These are phyloP conservation scores for Eumacrocentrus americanus DNA, from an alignment of 2,888 invertebrate species.

Conservation along the genomic window DNA sequence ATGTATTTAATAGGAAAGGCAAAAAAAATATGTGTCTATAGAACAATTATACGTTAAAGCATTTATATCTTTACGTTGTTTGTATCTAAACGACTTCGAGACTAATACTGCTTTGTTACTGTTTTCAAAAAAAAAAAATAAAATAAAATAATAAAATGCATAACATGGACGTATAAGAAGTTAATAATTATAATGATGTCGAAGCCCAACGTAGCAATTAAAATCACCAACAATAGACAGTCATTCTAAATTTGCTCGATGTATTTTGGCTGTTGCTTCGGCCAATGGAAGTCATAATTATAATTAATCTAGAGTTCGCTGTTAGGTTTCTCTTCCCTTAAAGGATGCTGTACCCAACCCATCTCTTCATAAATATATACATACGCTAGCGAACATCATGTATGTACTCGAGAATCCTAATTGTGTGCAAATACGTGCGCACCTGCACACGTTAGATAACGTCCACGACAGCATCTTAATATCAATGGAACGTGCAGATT, in stretches of 20 bases:
- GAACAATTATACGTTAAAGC: background rate
- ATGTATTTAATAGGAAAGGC: background rate
- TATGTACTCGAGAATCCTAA: slow-evolving; percentile 17
- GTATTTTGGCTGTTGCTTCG: background rate
- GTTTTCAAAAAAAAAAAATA: background rate
- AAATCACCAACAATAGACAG: background rate
- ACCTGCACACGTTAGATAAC: background rate
- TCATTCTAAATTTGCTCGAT: background rate
- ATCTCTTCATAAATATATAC: slow-evolving; percentile 20
- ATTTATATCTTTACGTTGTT: background rate
- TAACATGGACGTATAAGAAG: slow-evolving; percentile 12
- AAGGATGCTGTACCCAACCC: slow-evolving; percentile 20
- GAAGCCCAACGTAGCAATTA: background rate
- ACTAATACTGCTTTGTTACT: slow-evolving; percentile 9
- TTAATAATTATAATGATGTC: slow-evolving; percentile 1
- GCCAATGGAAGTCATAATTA: slow-evolving; percentile 1
- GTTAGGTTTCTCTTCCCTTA: background rate
- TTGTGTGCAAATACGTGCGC: slow-evolving; percentile 7
- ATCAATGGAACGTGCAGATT: background rate
- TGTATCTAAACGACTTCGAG: background rate
- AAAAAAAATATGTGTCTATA: background rate
- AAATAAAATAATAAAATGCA: too few species aligned
- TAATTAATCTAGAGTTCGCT: background rate
- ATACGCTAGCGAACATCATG: slow-evolving; percentile 25
- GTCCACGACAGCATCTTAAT: background rate